Base-by-base conservation (phyloP, 1,140 invertebrate species). In the Chymomyza costata region DNA sequence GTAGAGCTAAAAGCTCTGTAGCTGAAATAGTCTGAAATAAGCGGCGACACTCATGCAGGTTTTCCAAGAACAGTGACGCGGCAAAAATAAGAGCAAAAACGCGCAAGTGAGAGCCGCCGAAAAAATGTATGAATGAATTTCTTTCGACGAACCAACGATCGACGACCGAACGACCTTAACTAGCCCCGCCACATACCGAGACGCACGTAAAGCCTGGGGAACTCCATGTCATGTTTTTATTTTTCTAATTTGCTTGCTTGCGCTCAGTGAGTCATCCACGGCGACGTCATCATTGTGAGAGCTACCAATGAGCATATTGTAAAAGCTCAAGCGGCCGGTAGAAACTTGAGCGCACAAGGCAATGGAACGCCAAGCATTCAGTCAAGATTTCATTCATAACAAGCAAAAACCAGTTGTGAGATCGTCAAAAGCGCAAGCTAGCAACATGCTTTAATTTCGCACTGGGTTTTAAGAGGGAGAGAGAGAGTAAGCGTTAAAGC, bases 51-150 rank as follows among this genome's bases (percentile, higher is more conserved):
- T 83, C 80, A 83, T 83, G 28, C 32, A 18, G 56, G 43, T 62
- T 80, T 82, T 81, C 80, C 55, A 46, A 62, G 81, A 83, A 83
- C 46, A 31, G 76, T 57, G 54, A 57, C 54, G 46, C 32, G 32
- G n/a, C 32, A 34, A n/a, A n/a, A 34, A 34, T 3, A 34, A 34
- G 11, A 25, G 21, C 21, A 5, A 25, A 25, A 25, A 25, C 21
- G 8, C 3, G 3, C 21, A 47, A 28, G 35, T n/a, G n/a, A n/a
- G n/a, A n/a, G n/a, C n/a, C n/a, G n/a, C n/a, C 44, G 28, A 11
- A 45, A 31, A 44, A 57, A 57, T 52, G 54, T 53, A 81, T 81
- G 80, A 83, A 82, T 82, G 76, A 82, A 62, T 73, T 68, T 73
- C 53, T 59, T 40, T 52, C 21, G 28, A 15, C 11, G 8, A 14